Conservation (phyloP, 2,888 invertebrate genomes). For the Sylvicola cinctus region DNA sequence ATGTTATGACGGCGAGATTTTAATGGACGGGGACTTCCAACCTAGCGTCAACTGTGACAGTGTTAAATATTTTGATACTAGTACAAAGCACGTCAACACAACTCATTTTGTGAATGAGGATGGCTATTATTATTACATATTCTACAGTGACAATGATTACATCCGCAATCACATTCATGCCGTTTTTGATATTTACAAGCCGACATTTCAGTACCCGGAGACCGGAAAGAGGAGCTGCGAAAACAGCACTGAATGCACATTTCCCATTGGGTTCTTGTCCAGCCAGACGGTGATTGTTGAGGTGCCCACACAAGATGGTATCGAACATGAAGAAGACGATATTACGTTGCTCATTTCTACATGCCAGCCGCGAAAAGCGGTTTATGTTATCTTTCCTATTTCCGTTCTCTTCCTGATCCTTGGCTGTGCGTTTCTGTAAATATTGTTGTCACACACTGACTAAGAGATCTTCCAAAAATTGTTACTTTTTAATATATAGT, state of each 20-base stretch:
- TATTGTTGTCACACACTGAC: too few species aligned
- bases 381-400: conserved; percentile 64
- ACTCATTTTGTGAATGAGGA: conserved; percentile 51
- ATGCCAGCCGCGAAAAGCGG: conserved; percentile 57
- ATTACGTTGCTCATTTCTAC: conserved; percentile 50
- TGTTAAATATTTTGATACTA: conserved; percentile 41
- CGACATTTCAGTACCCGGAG: conserved; percentile 58
- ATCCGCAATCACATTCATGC: conserved; percentile 63
- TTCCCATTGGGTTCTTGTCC: conserved; percentile 48
- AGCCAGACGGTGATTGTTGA: conserved; percentile 67
- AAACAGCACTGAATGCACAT: conserved; percentile 57
- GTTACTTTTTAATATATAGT: too few species aligned
- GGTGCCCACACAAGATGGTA: conserved; percentile 61
- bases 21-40: conserved; percentile 50
- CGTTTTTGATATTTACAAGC: conserved; percentile 67
- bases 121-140: conserved; percentile 77
- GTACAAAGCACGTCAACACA: conserved; percentile 43
- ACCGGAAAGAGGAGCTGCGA: conserved; percentile 45
- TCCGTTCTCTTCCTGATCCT: conserved; percentile 53
- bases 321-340: conserved; percentile 54
- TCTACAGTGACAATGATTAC: conserved; percentile 69
- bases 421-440: conserved; percentile 62
- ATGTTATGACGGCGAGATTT: conserved; percentile 55
- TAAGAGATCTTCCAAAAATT: too few species aligned
- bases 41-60: conserved; percentile 45